Evolutionary conservation across 1,140 invertebrate species (phyloP).

Genomic region (Diachasma alloeum): DNA sequence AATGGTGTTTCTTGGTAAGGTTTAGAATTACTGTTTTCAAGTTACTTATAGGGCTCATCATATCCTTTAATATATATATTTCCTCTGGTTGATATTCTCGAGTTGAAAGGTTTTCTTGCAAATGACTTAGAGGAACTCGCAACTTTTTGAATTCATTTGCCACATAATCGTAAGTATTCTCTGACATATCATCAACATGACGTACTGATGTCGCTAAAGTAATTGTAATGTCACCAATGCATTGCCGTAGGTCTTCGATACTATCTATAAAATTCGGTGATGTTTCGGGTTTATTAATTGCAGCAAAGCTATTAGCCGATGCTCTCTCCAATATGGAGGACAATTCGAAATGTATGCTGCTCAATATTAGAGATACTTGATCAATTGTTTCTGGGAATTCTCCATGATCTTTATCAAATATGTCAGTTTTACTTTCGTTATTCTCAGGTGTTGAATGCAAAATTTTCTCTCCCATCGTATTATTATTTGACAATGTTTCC

Average conservation of each 20-base stretch:
- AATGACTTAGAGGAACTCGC: constrained; percentile 44
- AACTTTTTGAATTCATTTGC: constrained; percentile 43
- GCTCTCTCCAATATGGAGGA: constrained; percentile 41
- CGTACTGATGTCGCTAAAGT: constrained; percentile 39
- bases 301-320: neutral
- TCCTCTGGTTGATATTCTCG: constrained; percentile 42
- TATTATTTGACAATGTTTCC: neutral
- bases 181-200: constrained; percentile 35
- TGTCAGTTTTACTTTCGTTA: constrained; percentile 19
- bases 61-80: constrained; percentile 39
- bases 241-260: constrained; percentile 45
- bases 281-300: neutral
- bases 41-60: constrained; percentile 40
- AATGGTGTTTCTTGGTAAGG: constrained; percentile 30
- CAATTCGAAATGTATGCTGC: constrained; percentile 46
- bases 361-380: constrained; percentile 37
- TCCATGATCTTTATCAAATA: neutral
- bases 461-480: constrained; percentile 20
- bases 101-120: constrained; percentile 49
- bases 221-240: constrained; percentile 25
- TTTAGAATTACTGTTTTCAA: constrained; percentile 39
- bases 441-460: neutral
- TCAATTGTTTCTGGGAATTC: constrained; percentile 21
- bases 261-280: constrained; percentile 36
- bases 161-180: constrained; percentile 34